Conservation (phyloP, 1,140 invertebrate species). For the Fopius arisanus region DNA sequence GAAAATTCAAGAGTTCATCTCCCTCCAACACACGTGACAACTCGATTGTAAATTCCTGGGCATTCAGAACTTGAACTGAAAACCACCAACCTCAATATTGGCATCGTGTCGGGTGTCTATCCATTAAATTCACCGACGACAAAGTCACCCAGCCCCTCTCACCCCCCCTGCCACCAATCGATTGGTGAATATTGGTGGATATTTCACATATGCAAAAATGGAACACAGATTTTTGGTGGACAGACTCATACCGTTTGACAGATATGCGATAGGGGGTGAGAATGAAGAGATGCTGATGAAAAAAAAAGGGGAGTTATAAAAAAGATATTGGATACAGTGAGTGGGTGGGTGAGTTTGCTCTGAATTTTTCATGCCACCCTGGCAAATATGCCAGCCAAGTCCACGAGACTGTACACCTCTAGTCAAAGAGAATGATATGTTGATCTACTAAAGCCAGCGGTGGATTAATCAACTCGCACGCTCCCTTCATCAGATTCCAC, state of each 20-base stretch:
- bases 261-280: neutral
- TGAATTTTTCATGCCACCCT: conserved; percentile 8
- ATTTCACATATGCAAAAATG: neutral
- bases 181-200: neutral
- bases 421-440: neutral
- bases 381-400: neutral
- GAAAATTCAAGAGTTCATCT: neutral
- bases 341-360: neutral
- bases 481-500: neutral
- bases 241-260: neutral
- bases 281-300: neutral
- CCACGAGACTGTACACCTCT: neutral
- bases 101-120: neutral
- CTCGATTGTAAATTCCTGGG: neutral
- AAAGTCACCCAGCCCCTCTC: neutral
- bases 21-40: neutral
- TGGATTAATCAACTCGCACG: conserved; percentile 14
- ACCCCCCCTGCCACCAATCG: neutral
- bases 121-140: neutral
- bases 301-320: neutral
- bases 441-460: conserved; percentile 12
- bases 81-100: neutral
- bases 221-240: neutral
- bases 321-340: neutral
- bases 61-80: neutral